These are phyloP conservation scores for Morbakka virulenta DNA, from an alignment of 30 jellyfish, hydroid and myxozoan genomes.

Conservation along the genomic window DNA sequence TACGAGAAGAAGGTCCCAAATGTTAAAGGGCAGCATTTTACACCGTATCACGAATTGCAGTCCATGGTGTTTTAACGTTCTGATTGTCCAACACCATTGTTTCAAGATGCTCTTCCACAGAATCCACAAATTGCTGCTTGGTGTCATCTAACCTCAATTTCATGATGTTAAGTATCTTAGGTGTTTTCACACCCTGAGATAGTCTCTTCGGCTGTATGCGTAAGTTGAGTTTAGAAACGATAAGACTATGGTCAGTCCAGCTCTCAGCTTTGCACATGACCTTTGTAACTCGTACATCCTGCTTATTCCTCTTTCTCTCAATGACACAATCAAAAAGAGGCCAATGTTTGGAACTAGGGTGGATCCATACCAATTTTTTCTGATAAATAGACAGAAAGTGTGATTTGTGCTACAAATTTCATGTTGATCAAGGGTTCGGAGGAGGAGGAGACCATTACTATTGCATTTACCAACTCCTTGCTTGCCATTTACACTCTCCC, in stretches of 20 bases:
- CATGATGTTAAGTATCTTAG: neutral
- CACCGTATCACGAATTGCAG: neutral
- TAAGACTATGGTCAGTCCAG: constrained; percentile 32
- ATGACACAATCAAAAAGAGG: constrained; percentile 29
- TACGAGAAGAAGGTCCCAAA: neutral
- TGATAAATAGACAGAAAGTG: constrained; percentile 17
- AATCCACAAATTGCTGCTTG: no score
- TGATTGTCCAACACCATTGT: no score
- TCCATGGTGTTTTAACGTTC: neutral
- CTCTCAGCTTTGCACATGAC: constrained; percentile 26
- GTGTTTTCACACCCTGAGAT: neutral
- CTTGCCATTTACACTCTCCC: constrained; percentile 26
- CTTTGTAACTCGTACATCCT: neutral
- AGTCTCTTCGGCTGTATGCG: neutral
- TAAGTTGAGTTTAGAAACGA: neutral
- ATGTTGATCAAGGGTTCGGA: constrained; percentile 9
- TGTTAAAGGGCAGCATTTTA: neutral
- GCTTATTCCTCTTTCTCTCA: neutral
- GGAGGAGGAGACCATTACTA: constrained; percentile 40
- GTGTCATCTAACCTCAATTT: neutral
- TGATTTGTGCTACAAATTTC: constrained; percentile 22
- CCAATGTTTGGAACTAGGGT: constrained; percentile 59
- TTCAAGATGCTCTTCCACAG: no score
- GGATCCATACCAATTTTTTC: constrained; percentile 34
- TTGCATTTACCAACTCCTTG: constrained; percentile 23